A percentile compares a stretch with the other conserved stretches of the same genome.
Conservation (phyloP, 2,797 vertebrate species). For the Argyrosomus regius region DNA sequence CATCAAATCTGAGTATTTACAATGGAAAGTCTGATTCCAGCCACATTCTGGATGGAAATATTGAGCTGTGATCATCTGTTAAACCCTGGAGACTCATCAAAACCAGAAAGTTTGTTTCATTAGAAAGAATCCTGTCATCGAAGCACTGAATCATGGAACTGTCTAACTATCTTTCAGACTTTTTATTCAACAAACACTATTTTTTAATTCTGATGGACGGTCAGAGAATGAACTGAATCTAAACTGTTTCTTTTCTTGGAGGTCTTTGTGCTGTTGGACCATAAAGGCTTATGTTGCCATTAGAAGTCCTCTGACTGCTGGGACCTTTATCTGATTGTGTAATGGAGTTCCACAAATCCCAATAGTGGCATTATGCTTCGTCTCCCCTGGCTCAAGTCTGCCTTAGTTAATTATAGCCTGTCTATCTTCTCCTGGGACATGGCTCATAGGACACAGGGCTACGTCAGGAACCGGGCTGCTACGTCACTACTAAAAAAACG, state of each 20-base stretch:
- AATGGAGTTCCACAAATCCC: slow-evolving; percentile 83
- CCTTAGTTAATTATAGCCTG: slow-evolving; percentile 78
- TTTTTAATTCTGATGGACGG: background rate
- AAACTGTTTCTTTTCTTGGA: background rate
- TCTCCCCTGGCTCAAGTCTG: slow-evolving; percentile 72
- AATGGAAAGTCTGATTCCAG: background rate
- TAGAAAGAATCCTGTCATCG: background rate
- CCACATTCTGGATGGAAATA: background rate
- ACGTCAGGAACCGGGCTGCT: slow-evolving; percentile 55
- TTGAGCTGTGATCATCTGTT: background rate
- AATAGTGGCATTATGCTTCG: slow-evolving; percentile 74
- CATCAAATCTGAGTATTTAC: background rate
- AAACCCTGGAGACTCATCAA: background rate
- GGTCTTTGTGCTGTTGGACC: slow-evolving; percentile 2
- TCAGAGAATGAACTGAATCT: background rate
- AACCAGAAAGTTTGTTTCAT: background rate
- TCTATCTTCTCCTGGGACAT: slow-evolving; percentile 76
- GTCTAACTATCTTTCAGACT: background rate
- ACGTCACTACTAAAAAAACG: slow-evolving; percentile 33
- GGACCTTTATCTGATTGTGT: slow-evolving; percentile 82
- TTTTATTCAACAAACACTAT: background rate
- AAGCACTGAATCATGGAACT: background rate
- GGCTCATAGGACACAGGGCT: slow-evolving; percentile 54
- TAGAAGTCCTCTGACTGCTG: slow-evolving; percentile 52
- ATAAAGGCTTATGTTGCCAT: slow-evolving; percentile 50